Percentiles rank a stretch among this genome's conserved stretches.
Conservation (phyloP, 2,113 vertebrate genomes). For the Dryoscopus gambensis region DNA sequence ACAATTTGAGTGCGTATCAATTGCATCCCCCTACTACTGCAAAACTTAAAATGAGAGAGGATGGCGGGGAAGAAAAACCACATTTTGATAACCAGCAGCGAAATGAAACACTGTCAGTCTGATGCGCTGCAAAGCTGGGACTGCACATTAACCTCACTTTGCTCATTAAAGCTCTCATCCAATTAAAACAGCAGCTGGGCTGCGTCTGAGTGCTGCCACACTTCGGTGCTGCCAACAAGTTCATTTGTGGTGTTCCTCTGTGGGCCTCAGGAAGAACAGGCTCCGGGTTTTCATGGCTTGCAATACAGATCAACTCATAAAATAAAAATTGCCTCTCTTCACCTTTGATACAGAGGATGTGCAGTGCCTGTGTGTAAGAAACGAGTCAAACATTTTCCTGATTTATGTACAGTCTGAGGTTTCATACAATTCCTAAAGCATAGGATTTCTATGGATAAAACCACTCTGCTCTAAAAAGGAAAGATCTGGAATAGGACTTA, state of each 20-base stretch:
- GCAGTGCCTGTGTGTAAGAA: not conserved
- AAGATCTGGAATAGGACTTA: not conserved
- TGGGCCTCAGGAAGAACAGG: not conserved
- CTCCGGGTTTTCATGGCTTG: not conserved
- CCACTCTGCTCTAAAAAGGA: not conserved
- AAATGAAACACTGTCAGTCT: slow-evolving; percentile 34
- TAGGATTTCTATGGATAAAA: not conserved
- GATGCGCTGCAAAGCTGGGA: not conserved
- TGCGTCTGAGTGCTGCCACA: not conserved
- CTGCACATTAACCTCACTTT: not conserved
- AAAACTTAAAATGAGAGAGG: slow-evolving; percentile 33
- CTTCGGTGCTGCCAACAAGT: not conserved
- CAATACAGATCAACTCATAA: not conserved
- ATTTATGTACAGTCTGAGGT: not conserved
- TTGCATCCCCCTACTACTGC: slow-evolving; percentile 48
- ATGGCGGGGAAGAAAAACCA: not conserved
- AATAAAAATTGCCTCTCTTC: not conserved
- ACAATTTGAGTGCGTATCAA: slow-evolving; percentile 70
- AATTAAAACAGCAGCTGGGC: slow-evolving; percentile 2
- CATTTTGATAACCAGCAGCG: slow-evolving; percentile 13
- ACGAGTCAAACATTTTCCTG: not conserved
- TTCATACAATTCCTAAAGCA: not conserved
- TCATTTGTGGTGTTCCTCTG: not conserved
- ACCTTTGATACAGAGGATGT: not conserved
- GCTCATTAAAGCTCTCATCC: slow-evolving; percentile 43